Conservation (phyloP, 2,888 invertebrate genomes). For the Lasioglossum pauxillum region DNA sequence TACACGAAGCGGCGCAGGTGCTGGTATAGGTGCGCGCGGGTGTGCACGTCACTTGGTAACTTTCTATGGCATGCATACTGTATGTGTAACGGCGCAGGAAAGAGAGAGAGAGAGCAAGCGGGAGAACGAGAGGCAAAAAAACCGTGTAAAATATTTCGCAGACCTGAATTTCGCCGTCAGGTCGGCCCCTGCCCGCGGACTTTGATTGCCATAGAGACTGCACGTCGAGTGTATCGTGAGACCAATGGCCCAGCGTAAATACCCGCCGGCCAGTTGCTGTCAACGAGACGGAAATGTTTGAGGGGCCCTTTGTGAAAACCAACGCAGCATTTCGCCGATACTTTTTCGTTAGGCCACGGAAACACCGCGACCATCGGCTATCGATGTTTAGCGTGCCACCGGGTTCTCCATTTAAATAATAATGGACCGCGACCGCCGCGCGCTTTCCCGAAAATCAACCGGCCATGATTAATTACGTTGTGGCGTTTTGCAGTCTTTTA, state of each 20-base stretch:
- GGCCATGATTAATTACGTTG: neutral
- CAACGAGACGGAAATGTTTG: constrained; percentile 45
- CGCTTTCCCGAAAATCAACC: neutral
- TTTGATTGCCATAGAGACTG: constrained; percentile 66
- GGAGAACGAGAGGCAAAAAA: constrained; percentile 14
- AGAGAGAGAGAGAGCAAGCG: neutral
- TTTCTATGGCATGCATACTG: constrained; percentile 39
- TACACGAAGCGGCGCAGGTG: neutral
- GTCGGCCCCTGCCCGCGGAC: constrained; percentile 48
- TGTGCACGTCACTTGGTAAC: constrained; percentile 41
- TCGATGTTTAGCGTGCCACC: constrained; percentile 36
- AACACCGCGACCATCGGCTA: neutral
- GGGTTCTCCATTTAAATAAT: constrained; percentile 25
- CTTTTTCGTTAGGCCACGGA: constrained; percentile 33
- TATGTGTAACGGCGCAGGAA: constrained; percentile 32
- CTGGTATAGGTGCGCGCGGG: constrained; percentile 7
- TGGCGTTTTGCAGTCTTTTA: neutral
- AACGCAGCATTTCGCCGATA: constrained; percentile 41
- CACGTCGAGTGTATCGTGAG: constrained; percentile 52
- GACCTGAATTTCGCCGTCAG: constrained; percentile 57
- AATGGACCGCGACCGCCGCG: neutral
- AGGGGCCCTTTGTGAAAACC: constrained; percentile 54
- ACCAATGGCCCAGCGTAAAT: constrained; percentile 56
- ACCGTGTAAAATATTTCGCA: constrained; percentile 69
- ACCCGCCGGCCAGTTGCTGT: constrained; percentile 54